Evolutionary conservation across 2,888 invertebrate species (phyloP).

Genomic region (Drosophila falleni): DNA sequence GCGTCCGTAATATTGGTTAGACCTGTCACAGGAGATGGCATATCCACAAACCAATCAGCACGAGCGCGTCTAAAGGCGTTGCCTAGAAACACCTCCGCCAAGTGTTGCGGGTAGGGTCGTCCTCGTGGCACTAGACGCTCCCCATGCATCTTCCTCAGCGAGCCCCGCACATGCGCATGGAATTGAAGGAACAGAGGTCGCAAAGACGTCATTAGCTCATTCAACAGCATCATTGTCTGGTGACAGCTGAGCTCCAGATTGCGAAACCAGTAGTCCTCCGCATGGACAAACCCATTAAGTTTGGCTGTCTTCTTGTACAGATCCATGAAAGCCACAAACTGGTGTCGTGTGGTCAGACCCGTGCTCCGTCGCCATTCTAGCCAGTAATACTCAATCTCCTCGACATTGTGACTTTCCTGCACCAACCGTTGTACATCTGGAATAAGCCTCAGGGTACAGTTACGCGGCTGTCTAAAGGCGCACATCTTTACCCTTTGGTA

Average conservation of each 20-base stretch:
- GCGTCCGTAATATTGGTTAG: slow-evolving; percentile 90
- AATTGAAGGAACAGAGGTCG: slow-evolving; percentile 82
- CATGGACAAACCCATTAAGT: slow-evolving; percentile 80
- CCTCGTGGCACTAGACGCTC: slow-evolving; percentile 59
- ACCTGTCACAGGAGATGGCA: slow-evolving; percentile 89
- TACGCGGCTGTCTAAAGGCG: slow-evolving; percentile 87
- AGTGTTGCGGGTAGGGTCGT: slow-evolving; percentile 82
- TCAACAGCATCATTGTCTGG: slow-evolving; percentile 72
- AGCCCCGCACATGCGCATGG: slow-evolving; percentile 82
- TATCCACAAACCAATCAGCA: slow-evolving; percentile 86
- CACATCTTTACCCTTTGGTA: slow-evolving; percentile 92
- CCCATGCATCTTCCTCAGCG: slow-evolving; percentile 76
- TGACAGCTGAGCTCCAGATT: slow-evolving; percentile 87
- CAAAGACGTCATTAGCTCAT: slow-evolving; percentile 69
- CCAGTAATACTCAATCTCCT: slow-evolving; percentile 84
- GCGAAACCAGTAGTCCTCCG: slow-evolving; percentile 89
- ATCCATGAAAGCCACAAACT: slow-evolving; percentile 79
- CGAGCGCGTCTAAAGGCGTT: slow-evolving; percentile 85
- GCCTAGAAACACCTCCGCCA: slow-evolving; percentile 83
- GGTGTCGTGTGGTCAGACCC: slow-evolving; percentile 66
- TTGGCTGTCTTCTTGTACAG: slow-evolving; percentile 81
- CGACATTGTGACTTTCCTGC: slow-evolving; percentile 70
- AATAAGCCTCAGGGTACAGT: slow-evolving; percentile 90
- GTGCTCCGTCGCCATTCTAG: slow-evolving; percentile 81
- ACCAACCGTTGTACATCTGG: slow-evolving; percentile 86